Evolutionary conservation across 2,113 vertebrate genomes (phyloP).

Genomic region (mouse (Mus musculus)): DNA sequence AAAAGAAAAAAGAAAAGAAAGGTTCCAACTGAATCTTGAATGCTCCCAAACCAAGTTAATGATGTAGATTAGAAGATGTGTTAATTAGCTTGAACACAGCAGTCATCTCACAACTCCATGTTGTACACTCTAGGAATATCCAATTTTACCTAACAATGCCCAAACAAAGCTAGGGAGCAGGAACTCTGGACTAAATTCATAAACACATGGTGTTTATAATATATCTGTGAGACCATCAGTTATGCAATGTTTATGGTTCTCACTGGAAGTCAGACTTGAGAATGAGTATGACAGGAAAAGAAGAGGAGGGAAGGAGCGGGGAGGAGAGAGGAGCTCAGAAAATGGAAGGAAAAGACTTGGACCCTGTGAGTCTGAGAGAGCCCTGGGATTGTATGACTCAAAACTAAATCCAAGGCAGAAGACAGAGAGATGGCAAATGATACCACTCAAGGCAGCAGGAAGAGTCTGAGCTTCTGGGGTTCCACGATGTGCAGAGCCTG

Average conservation of each 20-base stretch:
- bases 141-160: background rate
- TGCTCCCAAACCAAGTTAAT: background rate
- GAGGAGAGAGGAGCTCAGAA: background rate
- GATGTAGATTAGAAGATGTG: background rate
- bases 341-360: background rate
- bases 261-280: conserved; percentile 18
- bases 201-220: conserved; percentile 11
- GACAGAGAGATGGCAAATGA: background rate
- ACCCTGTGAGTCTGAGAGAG: background rate
- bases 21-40: background rate
- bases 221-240: background rate
- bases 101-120: background rate
- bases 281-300: background rate
- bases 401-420: background rate
- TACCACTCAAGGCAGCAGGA: background rate
- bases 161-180: background rate
- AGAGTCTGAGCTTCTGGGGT: background rate
- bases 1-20: background rate
- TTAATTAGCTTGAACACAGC: background rate
- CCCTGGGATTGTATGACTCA: background rate
- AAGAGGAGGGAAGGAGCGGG: background rate
- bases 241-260: background rate
- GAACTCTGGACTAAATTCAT: background rate
- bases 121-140: background rate
- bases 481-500: background rate